Evolutionary conservation across 2,113 vertebrate genomes (phyloP), one percentile per base, ranked within the genome.

Genomic region (Glaucidium brasilianum): DNA sequence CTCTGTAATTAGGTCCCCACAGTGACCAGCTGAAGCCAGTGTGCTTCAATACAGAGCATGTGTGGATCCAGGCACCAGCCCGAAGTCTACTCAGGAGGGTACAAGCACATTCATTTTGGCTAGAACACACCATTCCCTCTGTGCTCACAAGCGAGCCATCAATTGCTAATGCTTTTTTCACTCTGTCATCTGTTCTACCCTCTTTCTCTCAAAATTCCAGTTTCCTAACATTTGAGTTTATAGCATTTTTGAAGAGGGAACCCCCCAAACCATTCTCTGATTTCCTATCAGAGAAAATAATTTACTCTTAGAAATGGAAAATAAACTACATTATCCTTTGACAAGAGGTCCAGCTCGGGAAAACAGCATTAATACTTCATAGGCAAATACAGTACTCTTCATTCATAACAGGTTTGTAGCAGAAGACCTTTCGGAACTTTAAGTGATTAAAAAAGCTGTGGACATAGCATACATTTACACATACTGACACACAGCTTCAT

Each of bases 21-120:
- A 68, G 58, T 3, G 0, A 59, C 5, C 39, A 50, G 59, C 37
- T 73, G 63, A 90, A 92, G 22, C 26, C 68, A 84, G 11, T 3
- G 0, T 2, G 1, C 53, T 8, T 86, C 58, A 69, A 1, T 1
- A 15, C 0, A 0, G 15, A 88, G n/a, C 26, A 23, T 1, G 1
- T 3, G 10, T 6, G 8, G 27, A 58, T 49, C 8, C 34, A 16
- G 69, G 25, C 35, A 30, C 7, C 5, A 30, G 62, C 59, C 12
- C 1, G 5, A 71, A 74, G 8, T 60, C 53, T 34, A 13, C 22
- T 41, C 8, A 19, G 20, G 59, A 11, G 5, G 13, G 25, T 25
- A 17, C 6, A 35, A 78, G 25, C 1, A 0, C 41, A 4, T 3
- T 6, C 1, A 5, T 21, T 80, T 50, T 3, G 2, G 17, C 19